phyloP scores from a whole-genome alignment of 2,888 invertebrate species.

The Cheilosia variabilis region DNA sequence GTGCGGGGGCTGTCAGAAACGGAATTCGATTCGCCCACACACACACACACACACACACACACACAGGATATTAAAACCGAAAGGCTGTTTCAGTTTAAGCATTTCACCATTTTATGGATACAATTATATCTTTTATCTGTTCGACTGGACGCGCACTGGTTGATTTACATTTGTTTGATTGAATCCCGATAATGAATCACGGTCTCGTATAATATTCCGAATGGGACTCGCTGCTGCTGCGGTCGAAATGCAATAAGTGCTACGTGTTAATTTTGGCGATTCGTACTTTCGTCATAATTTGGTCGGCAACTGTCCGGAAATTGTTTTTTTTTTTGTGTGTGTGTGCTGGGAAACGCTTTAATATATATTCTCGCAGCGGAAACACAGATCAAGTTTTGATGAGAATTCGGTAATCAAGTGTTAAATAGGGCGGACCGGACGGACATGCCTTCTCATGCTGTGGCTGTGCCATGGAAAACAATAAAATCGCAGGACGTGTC shows the following conservation, averaged over 20 bases:
- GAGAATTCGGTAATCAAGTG: too few relatives aligned
- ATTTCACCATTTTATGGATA: slow-evolving; percentile 38
- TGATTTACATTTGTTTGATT: slow-evolving; percentile 58
- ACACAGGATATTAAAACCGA: slow-evolving; percentile 56
- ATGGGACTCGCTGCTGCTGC: slow-evolving; percentile 11
- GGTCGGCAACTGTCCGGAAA: slow-evolving; percentile 42
- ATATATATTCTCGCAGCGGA: too few relatives aligned
- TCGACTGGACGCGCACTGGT: slow-evolving; percentile 20
- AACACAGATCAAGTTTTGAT: too few relatives aligned
- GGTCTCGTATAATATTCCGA: slow-evolving; percentile 6
- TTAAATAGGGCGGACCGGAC: too few relatives aligned
- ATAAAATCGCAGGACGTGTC: too few relatives aligned
- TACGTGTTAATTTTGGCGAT: slow-evolving; percentile 62
- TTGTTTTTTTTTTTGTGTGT: background rate
- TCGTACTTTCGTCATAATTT: slow-evolving; percentile 58
- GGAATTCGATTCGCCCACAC: background rate
- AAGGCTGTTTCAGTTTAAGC: slow-evolving; percentile 44
- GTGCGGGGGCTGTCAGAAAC: background rate
- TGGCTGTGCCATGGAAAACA: too few relatives aligned
- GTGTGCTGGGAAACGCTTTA: too few relatives aligned
- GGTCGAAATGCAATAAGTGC: slow-evolving; percentile 17
- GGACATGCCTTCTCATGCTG: too few relatives aligned
- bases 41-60: slow-evolving; percentile 12
- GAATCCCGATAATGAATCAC: slow-evolving; percentile 52
- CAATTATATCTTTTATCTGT: slow-evolving; percentile 33